A percentile compares a stretch with the other conserved stretches of the same genome.
phyloP scores from a whole-genome alignment of 1,140 invertebrate species.

The Anastrepha obliqua region DNA sequence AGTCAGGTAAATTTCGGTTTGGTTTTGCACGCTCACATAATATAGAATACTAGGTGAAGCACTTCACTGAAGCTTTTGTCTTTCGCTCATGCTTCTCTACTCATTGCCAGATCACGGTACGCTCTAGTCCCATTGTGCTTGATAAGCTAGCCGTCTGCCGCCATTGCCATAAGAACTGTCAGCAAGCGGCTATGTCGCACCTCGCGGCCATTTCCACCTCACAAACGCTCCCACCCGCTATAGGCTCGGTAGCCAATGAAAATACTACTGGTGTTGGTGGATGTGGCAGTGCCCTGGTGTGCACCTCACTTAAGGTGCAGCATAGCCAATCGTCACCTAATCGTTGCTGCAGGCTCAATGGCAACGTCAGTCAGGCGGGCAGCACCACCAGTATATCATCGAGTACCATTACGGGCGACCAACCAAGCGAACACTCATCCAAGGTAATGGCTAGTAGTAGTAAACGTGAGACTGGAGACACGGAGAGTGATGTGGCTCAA shows the following conservation, averaged over 20 bases:
- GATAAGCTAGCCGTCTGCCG: constrained; percentile 82
- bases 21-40: neutral
- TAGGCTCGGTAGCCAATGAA: neutral
- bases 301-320: constrained; percentile 72
- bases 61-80: constrained; percentile 49
- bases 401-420: constrained; percentile 68
- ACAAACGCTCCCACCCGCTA: neutral
- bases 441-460: constrained; percentile 71
- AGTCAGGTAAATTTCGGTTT: constrained; percentile 78
- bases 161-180: constrained; percentile 84
- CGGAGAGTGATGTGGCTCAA: constrained; percentile 72
- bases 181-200: constrained; percentile 62
- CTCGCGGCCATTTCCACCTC: neutral
- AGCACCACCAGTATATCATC: constrained; percentile 70
- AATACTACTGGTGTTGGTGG: neutral
- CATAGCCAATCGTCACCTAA: constrained; percentile 73
- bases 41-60: neutral
- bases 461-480: constrained; percentile 69
- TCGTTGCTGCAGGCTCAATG: constrained; percentile 71
- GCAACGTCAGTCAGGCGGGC: constrained; percentile 60
- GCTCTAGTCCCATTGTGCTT: constrained; percentile 79
- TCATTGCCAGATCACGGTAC: constrained; percentile 79
- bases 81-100: constrained; percentile 18
- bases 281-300: constrained; percentile 60
- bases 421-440: constrained; percentile 63